A percentile compares a stretch with the other conserved stretches of the same genome.
phyloP scores from a whole-genome alignment of 2,888 invertebrate genomes.

The Drosophila affinis region DNA sequence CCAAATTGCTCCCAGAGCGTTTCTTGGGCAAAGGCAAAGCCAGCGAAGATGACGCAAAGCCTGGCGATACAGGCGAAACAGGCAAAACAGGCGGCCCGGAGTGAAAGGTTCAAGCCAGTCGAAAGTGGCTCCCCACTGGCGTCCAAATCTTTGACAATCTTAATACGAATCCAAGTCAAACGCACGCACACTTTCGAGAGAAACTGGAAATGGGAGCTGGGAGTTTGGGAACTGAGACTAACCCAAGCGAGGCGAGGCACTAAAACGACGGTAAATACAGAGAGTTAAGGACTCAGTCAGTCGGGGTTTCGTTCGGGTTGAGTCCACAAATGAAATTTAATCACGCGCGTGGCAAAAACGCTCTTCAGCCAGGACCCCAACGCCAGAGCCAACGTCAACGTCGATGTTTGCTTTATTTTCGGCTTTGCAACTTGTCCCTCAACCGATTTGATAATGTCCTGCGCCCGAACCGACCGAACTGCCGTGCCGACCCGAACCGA shows the following conservation, averaged over 20 bases:
- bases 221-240: constrained; percentile 19
- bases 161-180: constrained; percentile 62
- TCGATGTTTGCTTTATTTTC: constrained; percentile 71
- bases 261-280: constrained; percentile 64
- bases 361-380: constrained; percentile 42
- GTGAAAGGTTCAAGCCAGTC: constrained; percentile 26
- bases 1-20: constrained; percentile 73
- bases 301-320: constrained; percentile 38
- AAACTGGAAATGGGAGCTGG: background rate
- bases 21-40: constrained; percentile 66
- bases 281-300: constrained; percentile 30
- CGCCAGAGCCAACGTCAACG: background rate
- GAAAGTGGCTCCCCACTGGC: constrained; percentile 46
- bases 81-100: constrained; percentile 8
- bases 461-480: background rate
- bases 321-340: constrained; percentile 77
- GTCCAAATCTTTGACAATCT: constrained; percentile 71
- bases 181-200: constrained; percentile 54
- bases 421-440: constrained; percentile 59
- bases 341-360: constrained; percentile 65
- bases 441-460: constrained; percentile 65
- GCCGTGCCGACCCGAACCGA: background rate
- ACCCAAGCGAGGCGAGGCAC: constrained; percentile 56
- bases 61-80: background rate
- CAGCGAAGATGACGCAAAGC: constrained; percentile 51